Evolutionary conservation across 2,113 vertebrate genomes (phyloP), one percentile per base, ranked within the genome.

Genomic region (Glareola pratincola): DNA sequence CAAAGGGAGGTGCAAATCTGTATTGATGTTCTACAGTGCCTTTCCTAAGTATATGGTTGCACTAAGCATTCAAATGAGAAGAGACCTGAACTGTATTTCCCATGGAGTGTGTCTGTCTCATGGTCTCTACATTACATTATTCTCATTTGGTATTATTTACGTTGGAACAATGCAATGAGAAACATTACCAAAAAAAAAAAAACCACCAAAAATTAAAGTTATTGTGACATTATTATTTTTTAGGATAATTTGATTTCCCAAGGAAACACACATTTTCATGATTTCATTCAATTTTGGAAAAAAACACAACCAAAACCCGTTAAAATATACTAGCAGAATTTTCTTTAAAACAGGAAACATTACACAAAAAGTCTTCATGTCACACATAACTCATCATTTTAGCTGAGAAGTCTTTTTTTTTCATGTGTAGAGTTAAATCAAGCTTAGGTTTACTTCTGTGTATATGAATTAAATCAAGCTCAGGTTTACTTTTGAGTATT

Each of bases 261-360:
- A 43, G 4, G 64, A 57, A 64, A 30, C 8, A 51, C 21, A 37
- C 3, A 10, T 63, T 88, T 68, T 59, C 17, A 73, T 32, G 22
- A 39, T 54, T 73, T 7, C 5, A 69, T 7, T 50, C 6, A 69
- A n/a, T 78, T 51, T 56, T 36, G 19, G 15, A 68, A 47, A 47
- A 2, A 13, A 27, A 32, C 8, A 20, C 4, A 24, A 19, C 4
- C 0, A 11, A 51, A 82, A 34, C 30, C 1, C 18, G 47, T 15
- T 60, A 36, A 77, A 64, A 62, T 53, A 29, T 48, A 24, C 5
- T 30, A 68, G 5, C 3, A 68, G 13, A 54, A 48, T 43, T 15
- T 37, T 68, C 10, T 27, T 62, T 64, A 39, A 50, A 54, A 60
- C 5, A 41, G 8, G 5, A 88, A 73, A 11, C 23, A 1, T 27